Evolutionary conservation across 2,113 vertebrate genomes (phyloP), one percentile per base, ranked within the genome.

Genomic region (Rhinichthys klamathensis): DNA sequence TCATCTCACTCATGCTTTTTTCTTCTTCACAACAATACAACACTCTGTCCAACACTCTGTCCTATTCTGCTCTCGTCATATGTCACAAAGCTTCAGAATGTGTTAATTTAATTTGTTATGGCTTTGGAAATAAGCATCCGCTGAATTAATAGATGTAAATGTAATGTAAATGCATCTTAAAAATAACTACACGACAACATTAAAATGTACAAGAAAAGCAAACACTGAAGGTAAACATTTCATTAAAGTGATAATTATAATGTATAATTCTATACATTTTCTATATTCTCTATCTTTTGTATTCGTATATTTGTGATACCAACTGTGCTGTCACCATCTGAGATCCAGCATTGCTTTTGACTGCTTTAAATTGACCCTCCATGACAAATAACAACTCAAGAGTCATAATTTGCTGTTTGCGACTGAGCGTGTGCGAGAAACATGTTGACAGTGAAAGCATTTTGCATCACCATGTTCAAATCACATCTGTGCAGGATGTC

Each of bases 381-480:
- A 11, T 60, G 76, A 79, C 76, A 79, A 79, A 79, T 23, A 56
- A 41, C 51, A 56, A 56, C 6, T 58, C 27, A 13, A 56, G 67
- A 70, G 5, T 15, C n/a, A 46, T 46, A 27, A 73, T 77, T 56
- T 77, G 44, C 16, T 56, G 15, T 32, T 54, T 51, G 49, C 9
- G 7, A 32, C 15, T 77, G 49, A 30, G 27, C 4, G 5, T 32
- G 15, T 76, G 46, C 2, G 3, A 76, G 49, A 76, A 76, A 32
- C 74, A 30, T 54, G 25, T 73, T 73, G 69, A 72, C 69, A 72
- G 41, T 46, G n/a, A 51, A 76, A 46, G n/a, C 46, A 21, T 51
- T 76, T 21, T 54, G 18, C 4, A 7, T 49, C 72, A 41, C 23
- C 5, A 6, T 54, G 49, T 76, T 54, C 46, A 49, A 51, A 30